Percentiles rank a stretch among this genome's conserved stretches.
These are phyloP conservation scores for Pelobates cultripes DNA, from an alignment of 2,797 vertebrate species.

Conservation along the genomic window DNA sequence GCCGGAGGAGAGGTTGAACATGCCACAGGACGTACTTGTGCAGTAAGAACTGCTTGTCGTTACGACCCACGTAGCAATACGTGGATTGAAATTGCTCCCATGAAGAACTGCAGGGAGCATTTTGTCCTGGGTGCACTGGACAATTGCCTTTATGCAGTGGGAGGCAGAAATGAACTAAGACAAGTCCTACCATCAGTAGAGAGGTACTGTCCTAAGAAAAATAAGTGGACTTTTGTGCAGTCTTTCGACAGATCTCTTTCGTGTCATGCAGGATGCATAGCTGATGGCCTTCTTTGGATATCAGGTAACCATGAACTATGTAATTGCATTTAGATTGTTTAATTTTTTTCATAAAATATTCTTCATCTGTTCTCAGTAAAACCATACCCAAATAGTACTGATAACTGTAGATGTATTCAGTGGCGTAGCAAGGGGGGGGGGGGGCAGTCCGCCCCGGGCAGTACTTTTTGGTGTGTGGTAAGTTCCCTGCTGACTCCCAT, in stretches of 20 bases:
- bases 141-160: conserved; percentile 88
- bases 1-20: conserved; percentile 93
- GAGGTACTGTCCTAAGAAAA: conserved; percentile 93
- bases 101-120: conserved; percentile 96
- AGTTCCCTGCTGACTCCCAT: too few relatives aligned
- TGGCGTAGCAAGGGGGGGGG: too few relatives aligned
- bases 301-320: conserved; percentile 80
- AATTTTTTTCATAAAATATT: neutral
- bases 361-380: neutral
- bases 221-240: conserved; percentile 95
- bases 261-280: conserved; percentile 93
- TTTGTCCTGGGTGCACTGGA: conserved; percentile 91
- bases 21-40: conserved; percentile 85
- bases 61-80: conserved; percentile 88
- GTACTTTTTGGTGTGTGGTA: too few relatives aligned
- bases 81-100: conserved; percentile 92
- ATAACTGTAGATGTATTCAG: too few relatives aligned
- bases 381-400: too few relatives aligned
- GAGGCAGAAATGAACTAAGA: conserved; percentile 91
- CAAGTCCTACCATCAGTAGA: conserved; percentile 95
- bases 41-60: conserved; percentile 89
- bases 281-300: conserved; percentile 94
- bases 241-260: conserved; percentile 94
- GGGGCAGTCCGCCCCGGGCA: too few relatives aligned
- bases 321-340: neutral